Evolutionary conservation across 1,140 invertebrate genomes (phyloP).

Genomic region (Copidosoma floridanum): DNA sequence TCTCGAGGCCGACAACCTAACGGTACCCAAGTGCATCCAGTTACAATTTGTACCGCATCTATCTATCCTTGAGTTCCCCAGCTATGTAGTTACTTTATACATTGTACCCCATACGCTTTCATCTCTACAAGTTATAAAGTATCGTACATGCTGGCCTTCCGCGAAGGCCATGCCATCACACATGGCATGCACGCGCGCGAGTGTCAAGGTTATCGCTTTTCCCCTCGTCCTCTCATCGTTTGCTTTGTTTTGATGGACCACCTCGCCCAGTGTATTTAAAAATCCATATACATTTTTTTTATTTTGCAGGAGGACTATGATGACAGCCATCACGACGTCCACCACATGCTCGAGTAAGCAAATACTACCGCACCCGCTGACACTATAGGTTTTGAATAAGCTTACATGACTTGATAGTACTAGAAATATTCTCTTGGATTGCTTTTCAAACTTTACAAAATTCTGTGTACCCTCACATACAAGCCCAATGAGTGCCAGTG

Average conservation of each 20-base stretch:
- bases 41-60: no score
- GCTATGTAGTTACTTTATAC: no score
- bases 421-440: no score
- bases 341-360: slow-evolving; percentile 78
- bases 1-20: slow-evolving; percentile 78
- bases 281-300: slow-evolving; percentile 24
- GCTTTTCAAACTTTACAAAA: not conserved
- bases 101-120: not conserved
- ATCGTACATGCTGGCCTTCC: not conserved
- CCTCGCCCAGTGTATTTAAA: no score
- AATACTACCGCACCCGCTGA: no score
- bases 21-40: no score
- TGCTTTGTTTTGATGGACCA: no score
- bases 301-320: slow-evolving; percentile 73
- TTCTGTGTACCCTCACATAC: not conserved
- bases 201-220: not conserved
- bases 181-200: not conserved
- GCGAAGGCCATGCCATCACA: not conserved
- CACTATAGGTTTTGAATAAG: no score
- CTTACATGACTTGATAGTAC: no score
- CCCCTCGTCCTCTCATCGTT: not conserved
- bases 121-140: not conserved
- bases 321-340: slow-evolving; percentile 68
- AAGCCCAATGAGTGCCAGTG: not conserved
- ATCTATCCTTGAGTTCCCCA: no score